Evolutionary conservation across 1,140 invertebrate species (phyloP).

Genomic region (Atta colombica): DNA sequence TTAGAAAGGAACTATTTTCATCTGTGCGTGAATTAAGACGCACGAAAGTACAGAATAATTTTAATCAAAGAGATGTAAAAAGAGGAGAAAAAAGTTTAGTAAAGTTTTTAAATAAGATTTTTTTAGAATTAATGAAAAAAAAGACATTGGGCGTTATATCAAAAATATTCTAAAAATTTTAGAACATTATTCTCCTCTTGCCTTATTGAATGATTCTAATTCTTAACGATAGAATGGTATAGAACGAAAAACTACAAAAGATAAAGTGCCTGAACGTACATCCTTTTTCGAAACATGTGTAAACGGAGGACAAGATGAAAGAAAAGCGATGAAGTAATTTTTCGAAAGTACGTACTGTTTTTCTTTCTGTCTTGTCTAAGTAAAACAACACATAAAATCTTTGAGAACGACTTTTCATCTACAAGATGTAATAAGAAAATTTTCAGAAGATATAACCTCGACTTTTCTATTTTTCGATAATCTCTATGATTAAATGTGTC

Average conservation of each 20-base stretch:
- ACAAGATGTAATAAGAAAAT: slow-evolving; percentile 6
- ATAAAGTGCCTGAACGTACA: slow-evolving; percentile 36
- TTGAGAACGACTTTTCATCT: slow-evolving; percentile 1
- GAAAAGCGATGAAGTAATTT: slow-evolving; percentile 19
- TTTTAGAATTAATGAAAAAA: not conserved
- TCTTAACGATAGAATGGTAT: not conserved
- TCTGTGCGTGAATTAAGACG: not conserved
- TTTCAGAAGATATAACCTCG: not conserved
- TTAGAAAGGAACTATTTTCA: not conserved
- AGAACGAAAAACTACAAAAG: not conserved
- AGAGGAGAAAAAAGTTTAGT: not conserved
- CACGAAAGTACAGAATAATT: not conserved
- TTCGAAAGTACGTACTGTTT: slow-evolving; percentile 15
- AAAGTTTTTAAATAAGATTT: not conserved
- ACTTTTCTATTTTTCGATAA: slow-evolving; percentile 50
- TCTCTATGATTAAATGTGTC: slow-evolving; percentile 18
- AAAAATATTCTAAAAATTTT: not conserved
- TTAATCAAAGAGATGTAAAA: not conserved
- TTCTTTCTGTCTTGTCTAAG: not conserved
- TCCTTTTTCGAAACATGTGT: not conserved
- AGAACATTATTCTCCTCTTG: not conserved
- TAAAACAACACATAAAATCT: slow-evolving; percentile 1
- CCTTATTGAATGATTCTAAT: not conserved
- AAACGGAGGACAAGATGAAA: slow-evolving; percentile 31
- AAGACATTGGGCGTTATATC: not conserved